Evolutionary conservation across 2,888 invertebrate genomes (phyloP).

Genomic region (Polylopha cassiicola): DNA sequence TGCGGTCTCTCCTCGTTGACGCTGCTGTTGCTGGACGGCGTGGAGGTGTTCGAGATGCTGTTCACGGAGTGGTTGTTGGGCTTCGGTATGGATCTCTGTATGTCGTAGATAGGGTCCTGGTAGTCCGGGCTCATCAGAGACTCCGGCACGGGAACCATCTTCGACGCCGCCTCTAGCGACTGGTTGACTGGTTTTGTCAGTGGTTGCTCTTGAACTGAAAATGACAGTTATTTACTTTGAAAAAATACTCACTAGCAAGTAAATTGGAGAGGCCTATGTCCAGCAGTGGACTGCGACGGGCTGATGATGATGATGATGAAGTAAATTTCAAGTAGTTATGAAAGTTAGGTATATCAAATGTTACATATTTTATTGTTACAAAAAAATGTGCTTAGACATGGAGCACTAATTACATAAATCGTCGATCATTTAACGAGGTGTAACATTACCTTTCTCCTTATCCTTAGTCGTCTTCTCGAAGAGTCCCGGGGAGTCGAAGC

Average conservation of each 20-base stretch:
- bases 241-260: background rate
- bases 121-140: slow-evolving; percentile 91
- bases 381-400: too few relatives aligned
- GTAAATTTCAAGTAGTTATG: too few relatives aligned
- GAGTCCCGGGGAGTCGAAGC: slow-evolving; percentile 56
- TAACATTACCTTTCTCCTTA: slow-evolving; percentile 34
- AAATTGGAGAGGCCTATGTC: too few relatives aligned
- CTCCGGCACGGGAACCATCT: slow-evolving; percentile 92
- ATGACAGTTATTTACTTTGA: background rate
- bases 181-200: slow-evolving; percentile 56
- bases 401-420: too few relatives aligned
- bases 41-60: slow-evolving; percentile 45
- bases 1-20: slow-evolving; percentile 49
- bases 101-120: slow-evolving; percentile 72
- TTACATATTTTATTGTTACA: too few relatives aligned
- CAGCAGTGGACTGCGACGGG: too few relatives aligned
- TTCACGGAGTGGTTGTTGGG: slow-evolving; percentile 37
- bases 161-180: slow-evolving; percentile 88
- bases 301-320: too few relatives aligned
- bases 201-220: slow-evolving; percentile 17
- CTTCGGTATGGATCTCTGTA: slow-evolving; percentile 58
- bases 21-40: slow-evolving; percentile 60
- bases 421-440: too few relatives aligned
- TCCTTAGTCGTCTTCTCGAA: slow-evolving; percentile 34
- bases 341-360: too few relatives aligned